Conservation (phyloP, 2,797 vertebrate species). For the Sylvia borin region DNA sequence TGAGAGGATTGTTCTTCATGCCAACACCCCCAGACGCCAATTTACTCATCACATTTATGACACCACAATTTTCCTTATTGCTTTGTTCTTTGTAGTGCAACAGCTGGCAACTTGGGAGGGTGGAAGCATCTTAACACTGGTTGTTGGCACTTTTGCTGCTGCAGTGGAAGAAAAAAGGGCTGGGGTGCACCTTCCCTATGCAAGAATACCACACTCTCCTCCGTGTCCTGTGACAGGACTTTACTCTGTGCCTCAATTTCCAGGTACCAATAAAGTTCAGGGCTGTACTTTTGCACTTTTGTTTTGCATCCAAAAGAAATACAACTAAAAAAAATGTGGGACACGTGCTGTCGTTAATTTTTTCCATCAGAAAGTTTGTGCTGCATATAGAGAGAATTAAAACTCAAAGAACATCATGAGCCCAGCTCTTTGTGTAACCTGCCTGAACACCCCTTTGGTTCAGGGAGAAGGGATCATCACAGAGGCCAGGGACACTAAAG, state of each 20-base stretch:
- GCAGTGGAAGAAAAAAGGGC: neutral
- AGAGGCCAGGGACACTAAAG: neutral
- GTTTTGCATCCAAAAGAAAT: neutral
- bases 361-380: neutral
- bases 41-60: neutral
- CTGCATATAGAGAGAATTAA: neutral
- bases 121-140: neutral
- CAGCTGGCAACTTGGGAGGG: neutral
- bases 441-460: neutral
- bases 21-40: neutral
- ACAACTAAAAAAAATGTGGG: neutral
- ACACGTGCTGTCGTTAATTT: neutral
- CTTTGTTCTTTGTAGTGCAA: neutral
- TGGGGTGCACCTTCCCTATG: neutral
- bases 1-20: neutral
- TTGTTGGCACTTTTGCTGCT: neutral
- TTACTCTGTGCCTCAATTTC: neutral
- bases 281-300: neutral
- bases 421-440: neutral
- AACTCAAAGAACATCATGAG: neutral
- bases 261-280: neutral
- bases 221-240: neutral
- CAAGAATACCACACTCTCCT: neutral
- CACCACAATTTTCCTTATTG: neutral
- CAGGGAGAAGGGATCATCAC: rapidly evolving